Evolutionary conservation across 2,113 vertebrate species (phyloP).

Genomic region (Psittacus erithacus): DNA sequence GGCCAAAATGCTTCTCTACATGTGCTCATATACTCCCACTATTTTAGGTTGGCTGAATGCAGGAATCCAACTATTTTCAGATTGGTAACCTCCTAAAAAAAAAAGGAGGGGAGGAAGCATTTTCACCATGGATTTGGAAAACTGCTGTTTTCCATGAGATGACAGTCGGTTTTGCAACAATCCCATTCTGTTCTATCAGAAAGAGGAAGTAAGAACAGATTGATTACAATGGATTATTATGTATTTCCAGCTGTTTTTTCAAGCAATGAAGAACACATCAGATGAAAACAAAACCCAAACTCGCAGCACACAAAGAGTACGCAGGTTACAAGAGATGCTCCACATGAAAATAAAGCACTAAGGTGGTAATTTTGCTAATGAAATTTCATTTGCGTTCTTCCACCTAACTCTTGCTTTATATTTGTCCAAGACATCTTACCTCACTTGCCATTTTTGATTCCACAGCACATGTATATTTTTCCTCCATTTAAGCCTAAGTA

Average conservation of each 20-base stretch:
- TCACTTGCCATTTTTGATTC: not conserved
- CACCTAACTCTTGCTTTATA: not conserved
- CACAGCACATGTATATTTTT: not conserved
- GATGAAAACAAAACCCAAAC: not conserved
- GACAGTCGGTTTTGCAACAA: not conserved
- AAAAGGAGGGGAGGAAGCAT: accelerated
- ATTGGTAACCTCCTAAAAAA: not conserved
- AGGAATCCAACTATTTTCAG: not conserved
- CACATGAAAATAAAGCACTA: not conserved
- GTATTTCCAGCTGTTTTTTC: not conserved
- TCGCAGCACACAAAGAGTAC: not conserved
- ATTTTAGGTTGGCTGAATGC: not conserved
- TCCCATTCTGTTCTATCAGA: not conserved
- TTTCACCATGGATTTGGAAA: not conserved
- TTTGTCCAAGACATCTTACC: not conserved
- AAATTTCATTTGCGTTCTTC: not conserved
- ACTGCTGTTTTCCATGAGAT: not conserved
- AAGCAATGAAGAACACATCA: not conserved
- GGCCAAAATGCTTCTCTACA: not conserved
- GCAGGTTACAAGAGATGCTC: not conserved
- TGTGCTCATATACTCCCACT: not conserved
- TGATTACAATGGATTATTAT: slow-evolving; percentile 28
- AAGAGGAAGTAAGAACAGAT: slow-evolving; percentile 27
- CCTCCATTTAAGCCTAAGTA: not conserved
- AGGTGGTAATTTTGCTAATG: not conserved